phyloP scores from a whole-genome alignment of 2,888 invertebrate genomes.

The Eulithis prunata region DNA sequence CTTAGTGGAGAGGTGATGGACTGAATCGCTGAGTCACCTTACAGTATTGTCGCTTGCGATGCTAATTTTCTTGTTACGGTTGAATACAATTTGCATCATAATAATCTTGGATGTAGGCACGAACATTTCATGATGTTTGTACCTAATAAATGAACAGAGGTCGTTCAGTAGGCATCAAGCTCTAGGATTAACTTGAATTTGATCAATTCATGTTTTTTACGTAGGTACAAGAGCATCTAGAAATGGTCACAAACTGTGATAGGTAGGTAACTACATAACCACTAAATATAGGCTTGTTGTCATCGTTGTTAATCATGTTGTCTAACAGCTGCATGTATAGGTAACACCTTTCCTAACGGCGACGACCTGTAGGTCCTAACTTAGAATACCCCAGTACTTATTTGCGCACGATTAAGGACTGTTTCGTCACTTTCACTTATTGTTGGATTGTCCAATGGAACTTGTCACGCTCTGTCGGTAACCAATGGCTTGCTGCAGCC shows the following conservation, averaged over 20 bases:
- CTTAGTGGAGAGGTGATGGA: slow-evolving; percentile 73
- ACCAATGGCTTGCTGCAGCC: slow-evolving; percentile 76
- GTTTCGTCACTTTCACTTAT: slow-evolving; percentile 78
- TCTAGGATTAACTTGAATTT: too few relatives aligned
- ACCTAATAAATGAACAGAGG: too few relatives aligned
- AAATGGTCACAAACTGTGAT: too few relatives aligned
- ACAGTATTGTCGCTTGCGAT: slow-evolving; percentile 79
- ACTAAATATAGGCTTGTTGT: background rate
- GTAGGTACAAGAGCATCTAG: too few relatives aligned
- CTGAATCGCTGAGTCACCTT: slow-evolving; percentile 76
- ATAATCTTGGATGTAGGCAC: slow-evolving; percentile 70
- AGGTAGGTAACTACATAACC: too few relatives aligned
- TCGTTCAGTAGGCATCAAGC: background rate
- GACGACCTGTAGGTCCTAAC: slow-evolving; percentile 48
- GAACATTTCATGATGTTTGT: too few relatives aligned
- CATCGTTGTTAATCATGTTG: too few relatives aligned
- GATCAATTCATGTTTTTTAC: too few relatives aligned
- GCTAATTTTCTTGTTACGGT: slow-evolving; percentile 80
- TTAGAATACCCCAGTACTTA: slow-evolving; percentile 47
- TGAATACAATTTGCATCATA: slow-evolving; percentile 81
- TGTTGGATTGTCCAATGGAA: slow-evolving; percentile 78
- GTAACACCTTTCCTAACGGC: background rate
- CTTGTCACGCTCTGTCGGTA: slow-evolving; percentile 78
- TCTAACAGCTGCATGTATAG: background rate
- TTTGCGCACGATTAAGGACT: slow-evolving; percentile 66